Evolutionary conservation across 2,113 vertebrate genomes (phyloP), one percentile per base, ranked within the genome.

Genomic region (Poeciliopsis retropinna): DNA sequence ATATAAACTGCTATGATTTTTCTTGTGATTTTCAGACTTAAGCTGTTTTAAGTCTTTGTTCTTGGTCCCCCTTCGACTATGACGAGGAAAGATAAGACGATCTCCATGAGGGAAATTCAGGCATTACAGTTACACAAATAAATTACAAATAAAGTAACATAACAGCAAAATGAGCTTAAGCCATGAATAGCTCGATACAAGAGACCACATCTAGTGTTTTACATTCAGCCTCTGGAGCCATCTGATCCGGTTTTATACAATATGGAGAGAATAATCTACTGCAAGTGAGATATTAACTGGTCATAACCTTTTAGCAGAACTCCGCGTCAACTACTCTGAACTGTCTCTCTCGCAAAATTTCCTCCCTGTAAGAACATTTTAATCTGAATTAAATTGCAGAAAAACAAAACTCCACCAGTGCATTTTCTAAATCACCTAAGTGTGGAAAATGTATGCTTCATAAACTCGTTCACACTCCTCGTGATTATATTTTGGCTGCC

Each of bases 311-410:
- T 47, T 9, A n/a, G 25, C 51, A 10, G 51, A 10, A 10, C 51
- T 3, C 17, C 22, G 2, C 25, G 9, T 57, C 5, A n/a, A 57
- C 11, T n/a, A 31, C 29, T 6, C 4, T 30, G 29, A 30, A 29
- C 9, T 10, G 22, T n/a, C 60, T 62, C 60, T 30, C 2, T 17
- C 60, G 31, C 5, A 29, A 5, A 13, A 15, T 29, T 62, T 62
- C 29, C 17, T 81, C 60, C 60, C 60, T 70, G 60, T 81, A 71
- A 85, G 86, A 87, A 82, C 73, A 60, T 75, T 87, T 92, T 81
- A 91, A 83, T 83, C 81, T 28, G 13, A 87, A 86, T 89, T 87
- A 91, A 90, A 91, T 74, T 84, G 57, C 81, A 77, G 75, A 79
- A 78, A 85, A 74, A 82, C 14, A 5, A 25, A 9, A 6, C 76